Base-by-base conservation (phyloP, 2,797 vertebrate species). In the Phataginus tricuspis region DNA sequence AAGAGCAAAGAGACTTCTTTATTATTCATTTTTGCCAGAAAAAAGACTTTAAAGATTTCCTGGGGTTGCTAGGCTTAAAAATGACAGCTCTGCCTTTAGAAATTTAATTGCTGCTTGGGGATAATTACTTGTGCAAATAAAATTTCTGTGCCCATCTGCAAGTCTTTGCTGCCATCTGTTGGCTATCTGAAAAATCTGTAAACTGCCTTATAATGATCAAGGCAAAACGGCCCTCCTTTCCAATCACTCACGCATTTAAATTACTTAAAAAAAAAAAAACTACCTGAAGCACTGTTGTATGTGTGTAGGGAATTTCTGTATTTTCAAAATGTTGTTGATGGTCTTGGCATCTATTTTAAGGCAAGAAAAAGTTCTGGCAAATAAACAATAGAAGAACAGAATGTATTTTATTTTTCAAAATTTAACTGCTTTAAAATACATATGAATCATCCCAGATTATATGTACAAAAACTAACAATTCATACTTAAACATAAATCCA, bases 81-180 rank as follows among this genome's bases (percentile, higher is more conserved):
- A 96, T 88, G 98, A 97, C 96, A 97, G 57, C 29, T 92, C 42
- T 96, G 95, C 91, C 96, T 96, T 98, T 97, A 97, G 91, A 97
- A 93, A 98, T 97, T 97, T 98, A 98, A 98, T 98, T 98, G 98
- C 90, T 98, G 14, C 96, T 78, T 93, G 64, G 90, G 96, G 86
- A 96, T 96, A 98, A 98, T 98, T 98, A 94, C 96, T 98, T 97
- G 88, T 86, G 96, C 96, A 96, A 97, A 92, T 86, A 97, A 94
- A 97, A 92, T 95, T 87, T 94, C 86, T 37, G 86, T 97, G 85
- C 31, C 55, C 42, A 7, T 90, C 21, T 92, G 19, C 78, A 97
- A 96, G 95, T 97, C 95, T 98, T 96, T 98, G 98, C 98, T 98
- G 98, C 98, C 98, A 98, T 97, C 98, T 98, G 59, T 98, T 95